Conservation (phyloP, 1,140 invertebrate species). For the Paralvinella palmiformis region DNA sequence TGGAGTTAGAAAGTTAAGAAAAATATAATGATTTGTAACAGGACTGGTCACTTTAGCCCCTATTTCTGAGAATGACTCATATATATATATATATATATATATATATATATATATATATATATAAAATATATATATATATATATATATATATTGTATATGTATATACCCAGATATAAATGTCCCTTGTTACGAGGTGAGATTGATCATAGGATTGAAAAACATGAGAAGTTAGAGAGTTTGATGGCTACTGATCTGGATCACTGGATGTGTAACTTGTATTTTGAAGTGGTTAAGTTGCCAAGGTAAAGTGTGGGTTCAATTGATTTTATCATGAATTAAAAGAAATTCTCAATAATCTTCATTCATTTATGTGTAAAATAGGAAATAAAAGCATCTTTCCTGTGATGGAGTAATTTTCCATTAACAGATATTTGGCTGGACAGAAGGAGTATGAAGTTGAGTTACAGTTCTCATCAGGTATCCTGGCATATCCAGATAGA, state of each 20-base stretch:
- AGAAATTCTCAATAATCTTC: not conserved
- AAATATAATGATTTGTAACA: no score
- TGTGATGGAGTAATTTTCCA: not conserved
- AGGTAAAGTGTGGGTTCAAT: constrained; percentile 25
- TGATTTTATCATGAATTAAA: not conserved
- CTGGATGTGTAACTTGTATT: constrained; percentile 45
- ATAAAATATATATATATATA: not conserved
- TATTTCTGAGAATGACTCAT: no score
- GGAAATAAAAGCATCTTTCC: no score
- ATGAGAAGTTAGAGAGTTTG: constrained; percentile 39
- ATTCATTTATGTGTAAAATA: not conserved
- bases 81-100: not conserved
- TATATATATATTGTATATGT: not conserved
- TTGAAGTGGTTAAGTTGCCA: constrained; percentile 42
- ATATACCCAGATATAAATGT: constrained; percentile 33
- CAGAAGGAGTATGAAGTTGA: constrained; percentile 47
- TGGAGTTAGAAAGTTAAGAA: no score
- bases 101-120: not conserved
- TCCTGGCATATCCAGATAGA: constrained; percentile 38
- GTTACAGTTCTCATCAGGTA: constrained; percentile 37
- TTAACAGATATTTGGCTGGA: constrained; percentile 39
- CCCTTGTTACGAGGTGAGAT: constrained; percentile 43
- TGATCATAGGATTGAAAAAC: constrained; percentile 39
- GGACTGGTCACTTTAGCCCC: no score
- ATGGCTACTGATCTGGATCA: constrained; percentile 44